These are phyloP conservation scores for Ctenochaetus hawaiiensis DNA, from an alignment of 2,797 vertebrate genomes.

Conservation along the genomic window DNA sequence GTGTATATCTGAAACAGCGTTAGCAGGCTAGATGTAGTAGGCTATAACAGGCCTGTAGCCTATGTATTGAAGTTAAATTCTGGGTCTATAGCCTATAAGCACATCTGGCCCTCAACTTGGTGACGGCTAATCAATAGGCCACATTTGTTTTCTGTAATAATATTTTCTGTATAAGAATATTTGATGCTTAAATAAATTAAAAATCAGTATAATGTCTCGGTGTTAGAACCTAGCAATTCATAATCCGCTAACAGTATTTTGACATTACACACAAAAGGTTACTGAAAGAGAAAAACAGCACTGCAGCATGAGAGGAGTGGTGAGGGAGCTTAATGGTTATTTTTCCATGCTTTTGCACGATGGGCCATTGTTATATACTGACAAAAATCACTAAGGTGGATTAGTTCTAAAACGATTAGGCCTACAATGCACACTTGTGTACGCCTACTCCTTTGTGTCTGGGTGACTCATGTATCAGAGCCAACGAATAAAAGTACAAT, in stretches of 20 bases:
- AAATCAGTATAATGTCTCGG: not conserved
- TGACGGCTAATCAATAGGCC: not conserved
- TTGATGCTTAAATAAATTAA: not conserved
- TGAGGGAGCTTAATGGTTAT: conserved; percentile 8
- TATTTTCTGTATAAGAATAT: not conserved
- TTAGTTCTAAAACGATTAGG: not conserved
- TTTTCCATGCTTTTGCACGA: not conserved
- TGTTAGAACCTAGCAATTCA: not conserved
- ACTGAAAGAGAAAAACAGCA: not conserved
- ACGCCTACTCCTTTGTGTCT: conserved; percentile 7
- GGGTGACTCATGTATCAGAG: not conserved
- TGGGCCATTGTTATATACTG: not conserved
- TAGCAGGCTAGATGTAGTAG: not conserved
- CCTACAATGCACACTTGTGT: not conserved
- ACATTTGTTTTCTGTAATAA: not conserved
- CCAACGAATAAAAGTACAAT: conserved; percentile 1
- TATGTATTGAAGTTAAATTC: not conserved
- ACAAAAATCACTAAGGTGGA: not conserved
- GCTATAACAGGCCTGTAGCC: not conserved
- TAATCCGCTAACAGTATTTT: not conserved
- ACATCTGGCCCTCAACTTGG: conserved; percentile 32
- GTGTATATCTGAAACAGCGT: not conserved
- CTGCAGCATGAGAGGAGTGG: too few relatives aligned
- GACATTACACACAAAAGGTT: conserved; percentile 2
- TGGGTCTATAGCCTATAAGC: not conserved